Base-by-base conservation (phyloP, 1,140 invertebrate species). In the Danaus melanippus region DNA sequence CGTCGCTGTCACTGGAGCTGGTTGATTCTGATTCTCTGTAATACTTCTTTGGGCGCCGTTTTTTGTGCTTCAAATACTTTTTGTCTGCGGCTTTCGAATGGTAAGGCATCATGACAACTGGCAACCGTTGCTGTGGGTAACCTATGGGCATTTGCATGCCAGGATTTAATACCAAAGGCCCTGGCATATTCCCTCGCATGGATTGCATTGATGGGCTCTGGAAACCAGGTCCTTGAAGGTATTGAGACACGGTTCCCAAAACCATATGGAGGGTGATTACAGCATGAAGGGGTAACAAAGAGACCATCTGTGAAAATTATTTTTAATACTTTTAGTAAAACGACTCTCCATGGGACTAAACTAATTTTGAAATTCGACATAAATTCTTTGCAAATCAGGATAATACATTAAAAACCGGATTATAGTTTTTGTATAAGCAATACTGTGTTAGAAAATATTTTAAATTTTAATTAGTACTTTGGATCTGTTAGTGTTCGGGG, bases 31-130 rank as follows among this genome's bases (percentile, higher is more conserved):
- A 62, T 12, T 70, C 56, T 9, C 41, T 46, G 11, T 59, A 57
- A 32, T 58, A 52, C 4, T 64, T 67, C 40, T 62, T 62, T 53
- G 53, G 43, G 47, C 50, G 67, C 32, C 63, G 43, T 15, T 60
- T 66, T 48, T 68, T 68, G 39, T 58, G 58, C 12, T 56, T 61
- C 45, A 50, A 67, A 17, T 58, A 58, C 49, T 66, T 71, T 17
- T 53, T 64, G 9, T 61, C 66, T 8, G 58, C 49, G 9, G 56
- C 54, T 50, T 74, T 71, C 0, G 69, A 69, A 8, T 73, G 69
- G 21, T 69, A 79, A 0, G 76, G 79, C 71, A 73, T 75, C 0
- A 83, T 66, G 8, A 83, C 69, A 7, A 71, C 54, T 0, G 77
- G 79, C 7, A 83, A 9, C 39, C 67, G 68, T 40, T 59, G 69